phyloP scores from a whole-genome alignment of 1,140 invertebrate genomes.

The Galleria mellonella region DNA sequence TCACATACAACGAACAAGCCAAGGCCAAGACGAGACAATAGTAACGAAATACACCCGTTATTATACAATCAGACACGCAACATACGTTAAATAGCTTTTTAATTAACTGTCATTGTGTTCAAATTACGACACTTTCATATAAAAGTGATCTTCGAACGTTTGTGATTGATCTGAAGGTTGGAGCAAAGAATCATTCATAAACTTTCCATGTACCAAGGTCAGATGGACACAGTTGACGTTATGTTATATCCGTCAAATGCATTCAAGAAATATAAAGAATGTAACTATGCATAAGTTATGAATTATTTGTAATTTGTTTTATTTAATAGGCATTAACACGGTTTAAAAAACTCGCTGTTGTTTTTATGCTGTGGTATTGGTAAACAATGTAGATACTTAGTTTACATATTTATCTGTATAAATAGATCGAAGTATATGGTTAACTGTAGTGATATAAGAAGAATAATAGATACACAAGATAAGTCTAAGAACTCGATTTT shows the following conservation, averaged over 20 bases:
- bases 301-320: too few species aligned
- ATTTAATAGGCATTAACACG: too few species aligned
- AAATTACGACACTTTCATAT: slow-evolving; percentile 8
- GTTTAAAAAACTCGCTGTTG: too few species aligned
- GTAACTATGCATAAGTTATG: background rate
- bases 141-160: slow-evolving; percentile 9
- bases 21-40: slow-evolving; percentile 14
- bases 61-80: slow-evolving; percentile 28
- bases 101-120: slow-evolving; percentile 28
- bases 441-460: too few species aligned
- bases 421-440: too few species aligned
- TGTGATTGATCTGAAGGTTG: slow-evolving; percentile 1
- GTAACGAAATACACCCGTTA: slow-evolving; percentile 15
- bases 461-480: too few species aligned
- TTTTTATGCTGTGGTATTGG: too few species aligned
- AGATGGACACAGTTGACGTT: background rate
- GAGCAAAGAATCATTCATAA: slow-evolving; percentile 2
- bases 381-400: too few species aligned
- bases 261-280: background rate
- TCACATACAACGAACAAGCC: background rate
- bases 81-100: slow-evolving; percentile 35
- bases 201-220: slow-evolving; percentile 11
- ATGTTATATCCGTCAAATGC: background rate
- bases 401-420: too few species aligned
- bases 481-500: too few species aligned